A percentile compares a stretch with the other conserved stretches of the same genome.
These are phyloP conservation scores for Engraulis encrasicolus DNA, from an alignment of 2,113 vertebrate species.

Conservation along the genomic window DNA sequence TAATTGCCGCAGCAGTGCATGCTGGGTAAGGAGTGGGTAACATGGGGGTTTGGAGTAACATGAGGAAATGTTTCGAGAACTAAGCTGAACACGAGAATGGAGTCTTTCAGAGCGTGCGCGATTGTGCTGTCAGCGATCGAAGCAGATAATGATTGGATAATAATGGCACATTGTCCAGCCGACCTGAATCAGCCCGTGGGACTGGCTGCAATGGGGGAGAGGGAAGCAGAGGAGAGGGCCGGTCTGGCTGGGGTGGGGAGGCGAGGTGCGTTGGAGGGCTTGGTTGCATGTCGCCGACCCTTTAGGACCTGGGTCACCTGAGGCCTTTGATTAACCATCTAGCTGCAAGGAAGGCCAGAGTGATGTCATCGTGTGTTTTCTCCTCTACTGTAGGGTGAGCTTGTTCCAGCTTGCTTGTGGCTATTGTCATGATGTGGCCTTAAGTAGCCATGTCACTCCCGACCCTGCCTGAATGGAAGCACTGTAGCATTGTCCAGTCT, in stretches of 20 bases:
- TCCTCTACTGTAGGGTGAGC: too few species aligned
- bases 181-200: constrained; percentile 83
- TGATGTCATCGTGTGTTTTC: not conserved
- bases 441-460: not conserved
- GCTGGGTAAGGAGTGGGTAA: constrained; percentile 76
- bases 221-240: too few species aligned
- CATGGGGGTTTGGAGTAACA: constrained; percentile 83
- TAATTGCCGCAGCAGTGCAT: constrained; percentile 72
- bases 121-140: constrained; percentile 89
- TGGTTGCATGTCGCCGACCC: not conserved
- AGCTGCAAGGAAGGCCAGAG: not conserved
- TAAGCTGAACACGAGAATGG: constrained; percentile 93
- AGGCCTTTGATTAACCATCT: constrained; percentile 32
- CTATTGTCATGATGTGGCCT: not conserved
- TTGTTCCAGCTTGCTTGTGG: constrained; percentile 1
- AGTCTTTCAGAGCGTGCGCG: constrained; percentile 86
- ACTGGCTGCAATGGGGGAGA: too few species aligned
- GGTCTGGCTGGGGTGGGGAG: too few species aligned
- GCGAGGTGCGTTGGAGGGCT: constrained; percentile 8
- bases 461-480: not conserved
- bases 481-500: not conserved
- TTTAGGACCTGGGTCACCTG: not conserved
- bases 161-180: constrained; percentile 88
- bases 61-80: constrained; percentile 89
- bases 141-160: constrained; percentile 92